phyloP scores from a whole-genome alignment of 2,797 vertebrate genomes.

The Coregonus suidteri region DNA sequence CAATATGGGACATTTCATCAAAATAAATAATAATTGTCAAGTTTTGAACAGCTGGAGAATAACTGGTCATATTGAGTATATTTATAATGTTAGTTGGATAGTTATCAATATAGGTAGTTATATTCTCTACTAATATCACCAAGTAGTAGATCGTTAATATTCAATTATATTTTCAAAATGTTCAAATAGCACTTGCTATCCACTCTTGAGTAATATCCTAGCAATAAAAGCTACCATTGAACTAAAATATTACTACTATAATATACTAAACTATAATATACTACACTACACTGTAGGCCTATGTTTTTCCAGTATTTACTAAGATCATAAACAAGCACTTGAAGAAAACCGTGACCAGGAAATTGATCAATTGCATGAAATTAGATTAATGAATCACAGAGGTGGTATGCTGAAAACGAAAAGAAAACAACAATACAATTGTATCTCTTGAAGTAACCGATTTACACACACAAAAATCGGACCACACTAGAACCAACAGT shows the following conservation, averaged over 20 bases:
- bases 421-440: not conserved
- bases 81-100: conserved; percentile 4
- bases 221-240: not conserved
- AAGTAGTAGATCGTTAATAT: not conserved
- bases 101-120: not conserved
- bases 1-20: not conserved
- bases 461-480: not conserved
- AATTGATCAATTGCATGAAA: not conserved
- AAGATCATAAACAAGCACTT: conserved; percentile 38
- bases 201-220: not conserved
- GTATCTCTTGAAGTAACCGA: not conserved
- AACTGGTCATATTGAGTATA: not conserved
- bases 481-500: not conserved
- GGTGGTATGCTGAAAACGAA: not conserved
- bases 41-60: not conserved
- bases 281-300: not conserved
- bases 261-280: not conserved
- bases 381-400: not conserved
- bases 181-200: too few species aligned
- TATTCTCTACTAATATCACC: not conserved
- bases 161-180: not conserved
- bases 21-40: conserved; percentile 11
- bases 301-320: not conserved
- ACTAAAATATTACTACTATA: not conserved
- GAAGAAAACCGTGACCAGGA: conserved; percentile 13